Conservation (phyloP, 2,797 vertebrate species). For the Gymnothorax javanicus region DNA sequence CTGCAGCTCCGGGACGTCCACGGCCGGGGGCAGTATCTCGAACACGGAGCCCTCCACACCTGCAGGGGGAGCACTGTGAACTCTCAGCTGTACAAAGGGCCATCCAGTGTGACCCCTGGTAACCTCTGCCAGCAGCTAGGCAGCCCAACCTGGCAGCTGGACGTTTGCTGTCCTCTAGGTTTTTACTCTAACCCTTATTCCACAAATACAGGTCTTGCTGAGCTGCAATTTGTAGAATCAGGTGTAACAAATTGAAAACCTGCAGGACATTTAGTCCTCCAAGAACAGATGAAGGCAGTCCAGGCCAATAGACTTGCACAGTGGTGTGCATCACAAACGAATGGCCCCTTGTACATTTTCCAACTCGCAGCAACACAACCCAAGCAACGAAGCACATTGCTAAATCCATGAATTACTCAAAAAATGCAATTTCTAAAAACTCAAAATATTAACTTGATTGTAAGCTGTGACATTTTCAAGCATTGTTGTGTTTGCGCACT, state of each 20-base stretch:
- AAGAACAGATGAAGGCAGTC: too few relatives aligned
- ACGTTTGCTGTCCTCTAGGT: too few relatives aligned
- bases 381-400: neutral
- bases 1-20: constrained; percentile 69
- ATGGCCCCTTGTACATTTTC: neutral
- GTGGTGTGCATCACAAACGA: too few relatives aligned
- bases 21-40: constrained; percentile 77
- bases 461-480: too few relatives aligned
- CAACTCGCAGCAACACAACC: neutral
- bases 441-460: neutral
- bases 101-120: neutral
- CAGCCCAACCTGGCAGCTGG: too few relatives aligned
- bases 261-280: too few relatives aligned
- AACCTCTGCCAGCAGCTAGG: neutral
- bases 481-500: too few relatives aligned
- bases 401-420: neutral
- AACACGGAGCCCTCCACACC: constrained; percentile 90
- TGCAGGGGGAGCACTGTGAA: constrained; percentile 47
- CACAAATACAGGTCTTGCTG: too few relatives aligned
- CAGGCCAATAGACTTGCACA: too few relatives aligned
- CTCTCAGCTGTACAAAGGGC: neutral
- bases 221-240: too few relatives aligned
- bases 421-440: neutral
- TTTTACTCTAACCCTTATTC: too few relatives aligned
- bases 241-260: too few relatives aligned